A percentile compares a stretch with the other conserved stretches of the same genome.
Evolutionary conservation across 2,888 invertebrate species (phyloP).

Genomic region (Tribolium freemani): DNA sequence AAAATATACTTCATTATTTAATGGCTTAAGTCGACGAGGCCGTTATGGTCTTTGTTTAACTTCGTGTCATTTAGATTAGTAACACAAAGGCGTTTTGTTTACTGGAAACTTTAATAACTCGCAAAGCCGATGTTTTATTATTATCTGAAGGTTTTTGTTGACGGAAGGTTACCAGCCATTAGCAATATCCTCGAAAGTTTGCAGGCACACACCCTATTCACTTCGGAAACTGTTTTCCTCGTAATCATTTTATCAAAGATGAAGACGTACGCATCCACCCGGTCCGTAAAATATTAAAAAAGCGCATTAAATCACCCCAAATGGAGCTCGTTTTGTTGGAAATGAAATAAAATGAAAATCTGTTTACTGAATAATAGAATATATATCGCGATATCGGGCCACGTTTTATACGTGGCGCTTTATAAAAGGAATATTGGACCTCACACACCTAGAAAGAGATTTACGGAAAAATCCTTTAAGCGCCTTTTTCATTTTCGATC

Average conservation of each 20-base stretch:
- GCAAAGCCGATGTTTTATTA: constrained; percentile 32
- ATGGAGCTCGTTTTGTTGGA: not conserved
- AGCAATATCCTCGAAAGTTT: constrained; percentile 15
- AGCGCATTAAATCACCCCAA: constrained; percentile 12
- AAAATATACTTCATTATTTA: constrained; percentile 35
- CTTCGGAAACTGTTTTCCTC: not conserved
- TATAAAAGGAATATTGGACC: constrained; percentile 30
- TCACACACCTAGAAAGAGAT: constrained; percentile 30
- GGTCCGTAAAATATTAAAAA: not conserved
- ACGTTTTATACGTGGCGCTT: constrained; percentile 13
- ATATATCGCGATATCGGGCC: constrained; percentile 23
- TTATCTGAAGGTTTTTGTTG: constrained; percentile 23
- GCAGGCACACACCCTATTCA: constrained; percentile 12
- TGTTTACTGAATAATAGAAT: constrained; percentile 37
- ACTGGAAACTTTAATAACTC: constrained; percentile 37
- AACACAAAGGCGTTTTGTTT: constrained; percentile 42
- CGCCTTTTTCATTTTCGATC: constrained; percentile 26
- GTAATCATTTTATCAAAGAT: constrained; percentile 24
- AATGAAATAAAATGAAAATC: constrained; percentile 23
- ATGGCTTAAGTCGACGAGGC: constrained; percentile 27
- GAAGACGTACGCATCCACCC: not conserved
- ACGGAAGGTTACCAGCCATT: constrained; percentile 25
- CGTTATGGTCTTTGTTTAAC: constrained; percentile 36
- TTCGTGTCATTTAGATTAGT: constrained; percentile 41
- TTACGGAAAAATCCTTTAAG: constrained; percentile 21